Conservation (phyloP, 1,140 invertebrate genomes). For the Bicyclus anynana region DNA sequence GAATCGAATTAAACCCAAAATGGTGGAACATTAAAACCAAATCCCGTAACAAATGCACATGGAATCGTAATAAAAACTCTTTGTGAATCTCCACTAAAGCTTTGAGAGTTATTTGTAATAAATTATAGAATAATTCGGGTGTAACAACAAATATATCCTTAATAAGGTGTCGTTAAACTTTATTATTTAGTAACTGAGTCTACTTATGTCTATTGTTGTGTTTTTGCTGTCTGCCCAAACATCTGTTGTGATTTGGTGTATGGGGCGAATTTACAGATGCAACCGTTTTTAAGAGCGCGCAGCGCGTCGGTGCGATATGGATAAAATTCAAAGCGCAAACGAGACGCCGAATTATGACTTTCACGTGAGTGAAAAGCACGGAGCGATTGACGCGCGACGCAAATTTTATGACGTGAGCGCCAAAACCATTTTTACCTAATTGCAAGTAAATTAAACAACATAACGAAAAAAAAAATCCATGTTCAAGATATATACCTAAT, state of each 20-base stretch:
- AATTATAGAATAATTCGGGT: constrained; percentile 69
- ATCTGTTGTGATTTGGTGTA: constrained; percentile 51
- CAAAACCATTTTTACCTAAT: too few species aligned
- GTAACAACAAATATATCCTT: constrained; percentile 73
- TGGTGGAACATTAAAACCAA: constrained; percentile 56
- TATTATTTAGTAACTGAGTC: constrained; percentile 74
- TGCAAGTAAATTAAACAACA: too few species aligned
- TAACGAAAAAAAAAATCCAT: too few species aligned
- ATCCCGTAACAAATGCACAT: constrained; percentile 53
- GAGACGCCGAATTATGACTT: too few species aligned
- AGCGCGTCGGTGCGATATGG: too few species aligned
- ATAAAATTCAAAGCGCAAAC: too few species aligned
- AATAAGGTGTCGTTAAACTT: constrained; percentile 76
- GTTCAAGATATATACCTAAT: too few species aligned
- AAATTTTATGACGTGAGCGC: too few species aligned
- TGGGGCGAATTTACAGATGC: constrained; percentile 35
- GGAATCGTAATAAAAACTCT: constrained; percentile 25
- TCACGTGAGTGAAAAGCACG: too few species aligned
- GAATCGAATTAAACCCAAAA: constrained; percentile 27
- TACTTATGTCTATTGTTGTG: constrained; percentile 63
- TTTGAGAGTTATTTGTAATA: constrained; percentile 69
- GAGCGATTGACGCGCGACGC: too few species aligned
- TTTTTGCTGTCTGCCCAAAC: constrained; percentile 40
- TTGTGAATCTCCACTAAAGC: constrained; percentile 28
- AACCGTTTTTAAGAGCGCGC: too few species aligned